Percentiles rank a stretch among this genome's conserved stretches.
Conservation (phyloP, 2,888 invertebrate species). For the Xanthia togata region DNA sequence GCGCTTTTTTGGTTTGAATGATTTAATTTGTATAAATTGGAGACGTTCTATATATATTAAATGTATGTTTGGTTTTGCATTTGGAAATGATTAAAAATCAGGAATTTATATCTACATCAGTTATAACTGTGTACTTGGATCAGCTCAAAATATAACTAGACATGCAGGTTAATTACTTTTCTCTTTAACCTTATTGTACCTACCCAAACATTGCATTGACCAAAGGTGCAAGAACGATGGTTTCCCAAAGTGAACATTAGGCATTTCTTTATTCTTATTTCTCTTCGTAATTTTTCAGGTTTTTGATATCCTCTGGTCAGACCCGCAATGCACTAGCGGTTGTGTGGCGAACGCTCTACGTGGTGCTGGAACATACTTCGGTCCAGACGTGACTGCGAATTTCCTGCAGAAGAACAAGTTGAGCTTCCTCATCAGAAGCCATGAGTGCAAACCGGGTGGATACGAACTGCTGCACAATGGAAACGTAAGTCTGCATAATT, state of each 20-base stretch:
- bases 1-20: constrained; percentile 28
- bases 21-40: constrained; percentile 29
- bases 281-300: constrained; percentile 91
- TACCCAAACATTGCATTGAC: background rate
- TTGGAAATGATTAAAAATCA: background rate
- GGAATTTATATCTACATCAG: background rate
- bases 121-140: background rate
- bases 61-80: background rate
- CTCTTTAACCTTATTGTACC: background rate
- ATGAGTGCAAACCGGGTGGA: constrained; percentile 98
- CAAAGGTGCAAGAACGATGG: background rate
- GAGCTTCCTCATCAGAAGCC: constrained; percentile 95
- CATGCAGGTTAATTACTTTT: background rate
- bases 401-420: constrained; percentile 95
- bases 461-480: constrained; percentile 96
- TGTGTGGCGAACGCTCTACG: constrained; percentile 95
- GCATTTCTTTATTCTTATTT: background rate
- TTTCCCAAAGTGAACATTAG: background rate
- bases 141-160: background rate
- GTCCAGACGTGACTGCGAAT: constrained; percentile 95
- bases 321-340: constrained; percentile 95
- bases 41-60: background rate
- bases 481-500: constrained; percentile 90
- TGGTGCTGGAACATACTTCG: constrained; percentile 98
- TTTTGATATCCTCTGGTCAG: constrained; percentile 98